A percentile compares a stretch with the other conserved stretches of the same genome.
Conservation (phyloP, 2,113 vertebrate species). For the Campylorhamphus procurvoides region DNA sequence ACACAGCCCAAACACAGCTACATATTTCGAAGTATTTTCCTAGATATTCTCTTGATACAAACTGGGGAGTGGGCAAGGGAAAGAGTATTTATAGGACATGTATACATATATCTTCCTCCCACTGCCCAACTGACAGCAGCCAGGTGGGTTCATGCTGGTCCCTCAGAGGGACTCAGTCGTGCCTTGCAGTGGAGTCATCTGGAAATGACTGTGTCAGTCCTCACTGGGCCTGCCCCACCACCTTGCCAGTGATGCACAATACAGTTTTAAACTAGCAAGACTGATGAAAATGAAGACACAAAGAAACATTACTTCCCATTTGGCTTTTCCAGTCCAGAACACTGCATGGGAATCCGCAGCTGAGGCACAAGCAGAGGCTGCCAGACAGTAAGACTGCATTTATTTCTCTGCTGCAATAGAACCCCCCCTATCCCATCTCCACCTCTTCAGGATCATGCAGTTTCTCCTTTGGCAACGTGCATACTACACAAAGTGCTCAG, state of each 20-base stretch:
- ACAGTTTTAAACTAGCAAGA: neutral
- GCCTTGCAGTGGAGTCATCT: neutral
- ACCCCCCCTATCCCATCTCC: neutral
- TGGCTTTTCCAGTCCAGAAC: neutral
- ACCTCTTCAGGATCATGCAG: neutral
- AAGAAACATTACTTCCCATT: neutral
- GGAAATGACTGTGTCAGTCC: neutral
- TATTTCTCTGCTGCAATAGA: neutral
- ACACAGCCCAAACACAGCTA: rapidly evolving
- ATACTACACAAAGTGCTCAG: neutral
- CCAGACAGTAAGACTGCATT: rapidly evolving
- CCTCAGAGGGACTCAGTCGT: rapidly evolving
- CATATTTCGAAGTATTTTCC: neutral
- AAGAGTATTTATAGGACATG: neutral
- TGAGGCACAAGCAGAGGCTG: neutral
- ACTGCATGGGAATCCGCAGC: rapidly evolving
- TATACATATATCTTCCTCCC: neutral
- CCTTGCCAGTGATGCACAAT: neutral
- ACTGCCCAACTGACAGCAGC: neutral
- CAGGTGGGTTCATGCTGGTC: rapidly evolving
- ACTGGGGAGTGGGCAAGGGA: rapidly evolving
- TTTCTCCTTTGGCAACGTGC: neutral
- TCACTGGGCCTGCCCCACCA: too few relatives aligned
- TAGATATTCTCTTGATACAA: neutral
- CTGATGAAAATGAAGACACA: neutral